phyloP scores from a whole-genome alignment of 2,888 invertebrate species.

The Parnassius mnemosyne region DNA sequence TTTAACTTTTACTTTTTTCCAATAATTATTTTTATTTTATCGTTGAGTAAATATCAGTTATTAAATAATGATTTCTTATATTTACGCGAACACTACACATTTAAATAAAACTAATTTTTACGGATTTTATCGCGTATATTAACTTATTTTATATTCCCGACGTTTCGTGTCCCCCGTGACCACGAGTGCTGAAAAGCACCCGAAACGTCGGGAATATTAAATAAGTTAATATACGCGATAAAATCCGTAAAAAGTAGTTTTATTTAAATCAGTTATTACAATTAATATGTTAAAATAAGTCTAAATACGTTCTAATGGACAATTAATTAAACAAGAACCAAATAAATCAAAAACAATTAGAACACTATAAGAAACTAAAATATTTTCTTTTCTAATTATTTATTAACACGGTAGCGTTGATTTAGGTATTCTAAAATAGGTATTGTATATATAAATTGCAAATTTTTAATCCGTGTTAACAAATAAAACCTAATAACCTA shows the following conservation, averaged over 20 bases:
- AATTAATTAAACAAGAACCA: conserved; percentile 17
- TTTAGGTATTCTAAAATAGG: too few species aligned
- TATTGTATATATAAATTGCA: background rate
- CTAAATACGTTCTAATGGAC: conserved; percentile 3
- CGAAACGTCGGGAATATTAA: too few species aligned
- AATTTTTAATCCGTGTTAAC: too few species aligned
- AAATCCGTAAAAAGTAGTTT: too few species aligned
- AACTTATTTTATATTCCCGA: too few species aligned
- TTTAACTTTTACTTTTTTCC: background rate
- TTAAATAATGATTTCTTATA: too few species aligned
- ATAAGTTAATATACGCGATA: too few species aligned
- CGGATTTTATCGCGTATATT: too few species aligned
- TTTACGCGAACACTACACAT: too few species aligned
- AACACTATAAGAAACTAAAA: conserved; percentile 4
- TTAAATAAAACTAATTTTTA: too few species aligned
- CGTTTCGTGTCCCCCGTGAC: too few species aligned
- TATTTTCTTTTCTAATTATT: background rate
- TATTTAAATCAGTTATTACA: background rate
- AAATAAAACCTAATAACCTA: background rate
- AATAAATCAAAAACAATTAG: background rate
- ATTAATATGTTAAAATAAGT: background rate
- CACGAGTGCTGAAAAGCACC: too few species aligned
- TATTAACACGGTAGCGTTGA: conserved; percentile 6
- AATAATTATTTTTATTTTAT: background rate
- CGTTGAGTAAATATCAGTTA: background rate